Evolutionary conservation across 2,888 invertebrate species (phyloP).

Genomic region (Neoitamus cyanurus): DNA sequence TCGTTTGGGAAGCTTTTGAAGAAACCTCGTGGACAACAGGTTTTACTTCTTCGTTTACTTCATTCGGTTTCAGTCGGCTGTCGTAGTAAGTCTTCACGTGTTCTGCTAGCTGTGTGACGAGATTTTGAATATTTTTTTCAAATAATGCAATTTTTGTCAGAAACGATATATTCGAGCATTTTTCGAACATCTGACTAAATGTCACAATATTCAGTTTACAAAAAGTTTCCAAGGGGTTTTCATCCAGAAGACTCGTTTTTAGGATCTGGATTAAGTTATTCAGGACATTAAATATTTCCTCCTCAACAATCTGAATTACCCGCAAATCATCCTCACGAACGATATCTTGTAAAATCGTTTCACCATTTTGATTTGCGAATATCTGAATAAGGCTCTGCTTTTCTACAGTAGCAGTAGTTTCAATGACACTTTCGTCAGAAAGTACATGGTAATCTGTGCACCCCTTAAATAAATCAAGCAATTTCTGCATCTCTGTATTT

Average conservation of each 20-base stretch:
- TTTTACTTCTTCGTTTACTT: neutral
- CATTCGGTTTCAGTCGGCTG: neutral
- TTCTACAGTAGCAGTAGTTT: neutral
- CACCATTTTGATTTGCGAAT: neutral
- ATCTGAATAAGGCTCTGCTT: neutral
- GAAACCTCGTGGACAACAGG: neutral
- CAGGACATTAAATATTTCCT: neutral
- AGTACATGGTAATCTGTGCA: neutral
- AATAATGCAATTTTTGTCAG: neutral
- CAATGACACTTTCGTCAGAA: neutral
- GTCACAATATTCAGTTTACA: neutral
- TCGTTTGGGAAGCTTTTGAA: neutral
- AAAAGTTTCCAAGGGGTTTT: conserved; percentile 11
- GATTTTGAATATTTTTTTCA: neutral
- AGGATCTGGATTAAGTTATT: neutral
- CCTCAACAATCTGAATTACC: neutral
- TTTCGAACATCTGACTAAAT: conserved; percentile 21
- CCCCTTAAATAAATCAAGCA: conserved; percentile 2
- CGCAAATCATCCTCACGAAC: neutral
- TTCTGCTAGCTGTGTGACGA: neutral
- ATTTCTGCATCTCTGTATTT: conserved; percentile 27
- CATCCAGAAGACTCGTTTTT: neutral
- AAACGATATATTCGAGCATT: neutral
- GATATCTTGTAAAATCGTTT: neutral
- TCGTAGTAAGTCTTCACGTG: neutral